These are phyloP conservation scores for Linnaemya vulpina DNA, from an alignment of 2,888 invertebrate genomes.

Conservation along the genomic window DNA sequence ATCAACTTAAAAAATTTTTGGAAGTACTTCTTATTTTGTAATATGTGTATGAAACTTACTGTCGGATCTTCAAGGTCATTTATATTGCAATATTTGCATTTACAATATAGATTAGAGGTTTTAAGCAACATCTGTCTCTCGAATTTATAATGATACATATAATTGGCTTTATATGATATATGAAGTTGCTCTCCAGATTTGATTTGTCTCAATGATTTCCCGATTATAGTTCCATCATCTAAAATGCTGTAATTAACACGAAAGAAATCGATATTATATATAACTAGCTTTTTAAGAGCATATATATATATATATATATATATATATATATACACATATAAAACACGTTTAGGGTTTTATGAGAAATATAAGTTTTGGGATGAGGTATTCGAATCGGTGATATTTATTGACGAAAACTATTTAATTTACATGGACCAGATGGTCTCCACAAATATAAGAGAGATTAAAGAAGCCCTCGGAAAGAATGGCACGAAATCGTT, in stretches of 20 bases:
- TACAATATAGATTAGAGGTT: constrained; percentile 48
- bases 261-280: background rate
- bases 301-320: too few species aligned
- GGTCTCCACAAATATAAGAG: too few species aligned
- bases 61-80: constrained; percentile 45
- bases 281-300: too few species aligned
- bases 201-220: constrained; percentile 70
- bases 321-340: too few species aligned
- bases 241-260: constrained; percentile 62
- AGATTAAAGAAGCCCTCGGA: too few species aligned
- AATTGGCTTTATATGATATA: constrained; percentile 72
- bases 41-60: constrained; percentile 57
- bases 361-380: too few species aligned
- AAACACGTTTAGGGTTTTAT: too few species aligned
- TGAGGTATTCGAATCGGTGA: too few species aligned
- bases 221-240: constrained; percentile 71
- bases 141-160: constrained; percentile 24
- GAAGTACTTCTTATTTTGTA: background rate
- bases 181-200: constrained; percentile 71
- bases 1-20: background rate
- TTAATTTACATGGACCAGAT: too few species aligned
- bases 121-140: constrained; percentile 52
- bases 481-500: too few species aligned
- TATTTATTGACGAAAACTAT: too few species aligned
- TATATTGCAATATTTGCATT: constrained; percentile 64